Base-by-base conservation (phyloP, 2,113 vertebrate genomes). In the Tachysurus fulvidraco region DNA sequence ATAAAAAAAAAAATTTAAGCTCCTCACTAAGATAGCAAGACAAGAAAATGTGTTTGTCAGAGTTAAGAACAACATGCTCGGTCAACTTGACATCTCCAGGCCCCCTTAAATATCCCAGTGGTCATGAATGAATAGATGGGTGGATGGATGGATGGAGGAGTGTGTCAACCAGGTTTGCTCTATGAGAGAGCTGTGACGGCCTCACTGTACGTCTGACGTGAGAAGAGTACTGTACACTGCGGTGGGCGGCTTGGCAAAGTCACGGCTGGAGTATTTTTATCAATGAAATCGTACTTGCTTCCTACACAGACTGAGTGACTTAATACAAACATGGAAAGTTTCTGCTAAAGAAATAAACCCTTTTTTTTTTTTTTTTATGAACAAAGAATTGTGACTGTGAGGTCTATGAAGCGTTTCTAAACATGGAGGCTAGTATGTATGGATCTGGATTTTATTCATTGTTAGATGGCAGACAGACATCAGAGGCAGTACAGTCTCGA, bases 71-170 rank as follows among this genome's bases (percentile, higher is more conserved):
- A 55, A 30, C 21, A 52, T 25, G 55, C 71, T 71, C 64, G 23
- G n/a, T 79, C 77, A 65, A 74, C 65, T 80, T 21, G 52, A 28
- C 30, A 57, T 14, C 77, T 44, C 52, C 36, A 79, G 44, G 65
- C 69, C 80, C n/a, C 54, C 83, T 82, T 83, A 83, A 87, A 86
- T 86, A 86, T 54, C 78, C 79, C 67, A 52, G 44, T 36, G 25
- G 60, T 44, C 14, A n/a, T 86, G 55, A 44, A 41, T 36, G n/a
- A 55, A 16, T 7, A 50, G 46, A 50, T 50, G 46, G 46, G 5
- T 50, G 46, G 46, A 50, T 50, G 55, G 57, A 41, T 25, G n/a
- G 55, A 10, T 7, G 17, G 55, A 74, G 19, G 55, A 82, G n/a
- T 59, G 54, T 67, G 85, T 87, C 85, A 83, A 41, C 23, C 77